Percentiles rank a stretch among this genome's conserved stretches.
Evolutionary conservation across 2,113 vertebrate species (phyloP).

Genomic region (Calonectris borealis): DNA sequence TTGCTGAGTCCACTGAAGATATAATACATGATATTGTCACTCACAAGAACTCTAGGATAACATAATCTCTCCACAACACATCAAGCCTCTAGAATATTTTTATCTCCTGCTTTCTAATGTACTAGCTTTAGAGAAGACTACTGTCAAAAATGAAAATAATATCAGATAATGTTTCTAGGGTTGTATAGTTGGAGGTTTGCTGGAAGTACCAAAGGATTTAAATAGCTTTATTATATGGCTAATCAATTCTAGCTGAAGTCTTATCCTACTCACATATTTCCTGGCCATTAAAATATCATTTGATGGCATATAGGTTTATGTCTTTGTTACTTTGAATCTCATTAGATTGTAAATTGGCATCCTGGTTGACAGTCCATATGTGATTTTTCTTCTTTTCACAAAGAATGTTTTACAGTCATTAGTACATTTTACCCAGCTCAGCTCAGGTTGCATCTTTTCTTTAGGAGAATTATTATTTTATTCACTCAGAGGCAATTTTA

Average conservation of each 20-base stretch:
- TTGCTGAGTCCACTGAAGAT: not conserved
- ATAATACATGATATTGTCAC: not conserved
- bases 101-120: not conserved
- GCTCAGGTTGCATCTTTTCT: conserved; percentile 16
- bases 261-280: not conserved
- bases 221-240: not conserved
- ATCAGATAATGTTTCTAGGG: not conserved
- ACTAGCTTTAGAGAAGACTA: not conserved
- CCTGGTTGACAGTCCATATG: not conserved
- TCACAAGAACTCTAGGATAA: not conserved
- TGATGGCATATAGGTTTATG: not conserved
- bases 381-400: conserved; percentile 23
- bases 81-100: not conserved
- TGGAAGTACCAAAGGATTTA: not conserved
- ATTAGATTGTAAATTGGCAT: not conserved
- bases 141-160: not conserved
- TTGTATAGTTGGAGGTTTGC: not conserved
- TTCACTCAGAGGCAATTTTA: not conserved
- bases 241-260: not conserved
- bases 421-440: conserved; percentile 15
- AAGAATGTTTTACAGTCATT: conserved; percentile 19
- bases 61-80: not conserved
- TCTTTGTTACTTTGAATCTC: not conserved
- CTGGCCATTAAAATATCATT: not conserved
- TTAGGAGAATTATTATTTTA: not conserved